Evolutionary conservation across 2,797 vertebrate species (phyloP).

Genomic region (Cuculus canorus): DNA sequence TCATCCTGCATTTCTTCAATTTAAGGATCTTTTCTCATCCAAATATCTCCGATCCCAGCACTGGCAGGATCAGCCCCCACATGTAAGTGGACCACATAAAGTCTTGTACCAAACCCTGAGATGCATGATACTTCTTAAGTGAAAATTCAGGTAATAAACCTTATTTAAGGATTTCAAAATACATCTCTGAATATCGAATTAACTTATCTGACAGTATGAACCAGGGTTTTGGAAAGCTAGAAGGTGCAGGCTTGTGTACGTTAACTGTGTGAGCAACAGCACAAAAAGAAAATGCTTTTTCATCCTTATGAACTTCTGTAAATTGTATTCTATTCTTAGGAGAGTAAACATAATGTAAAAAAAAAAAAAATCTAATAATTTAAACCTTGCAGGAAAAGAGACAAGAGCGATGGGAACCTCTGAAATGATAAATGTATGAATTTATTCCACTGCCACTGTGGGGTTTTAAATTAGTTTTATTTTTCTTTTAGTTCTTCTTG

Average conservation of each 20-base stretch:
- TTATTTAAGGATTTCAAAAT: not conserved
- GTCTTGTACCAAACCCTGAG: not conserved
- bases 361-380: conserved; percentile 3
- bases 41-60: not conserved
- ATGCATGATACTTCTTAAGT: not conserved
- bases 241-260: conserved; percentile 1
- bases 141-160: not conserved
- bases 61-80: not conserved
- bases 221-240: not conserved
- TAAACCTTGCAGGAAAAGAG: conserved; percentile 31
- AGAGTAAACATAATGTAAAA: conserved; percentile 45
- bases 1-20: not conserved
- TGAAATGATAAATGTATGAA: conserved; percentile 60
- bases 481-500: conserved; percentile 41
- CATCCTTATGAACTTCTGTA: conserved; percentile 31
- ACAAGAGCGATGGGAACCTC: conserved; percentile 14
- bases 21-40: not conserved
- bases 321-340: conserved; percentile 52
- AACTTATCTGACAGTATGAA: not conserved
- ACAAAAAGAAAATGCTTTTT: conserved; percentile 55
- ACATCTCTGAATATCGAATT: not conserved
- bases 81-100: not conserved
- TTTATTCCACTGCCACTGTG: conserved; percentile 40
- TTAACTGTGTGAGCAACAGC: not conserved
- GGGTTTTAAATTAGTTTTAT: conserved; percentile 53